Base-by-base conservation (phyloP, 2,888 invertebrate genomes). In the Drosophila neoperkinsi region DNA sequence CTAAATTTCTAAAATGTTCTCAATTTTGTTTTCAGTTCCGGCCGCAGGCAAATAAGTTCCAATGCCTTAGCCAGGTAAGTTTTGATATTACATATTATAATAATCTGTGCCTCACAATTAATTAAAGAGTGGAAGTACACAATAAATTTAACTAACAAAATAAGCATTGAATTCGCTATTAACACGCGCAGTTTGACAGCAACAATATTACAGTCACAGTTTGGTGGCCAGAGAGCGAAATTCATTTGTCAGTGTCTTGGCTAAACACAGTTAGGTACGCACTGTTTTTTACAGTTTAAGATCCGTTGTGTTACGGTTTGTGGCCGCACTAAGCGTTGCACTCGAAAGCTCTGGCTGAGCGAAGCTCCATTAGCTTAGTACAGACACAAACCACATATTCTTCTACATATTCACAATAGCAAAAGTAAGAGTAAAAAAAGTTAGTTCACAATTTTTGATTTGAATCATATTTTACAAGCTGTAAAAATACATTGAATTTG, bases 41-140 rank as follows among this genome's bases (percentile, higher is more conserved):
- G 96, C 85, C 96, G 96, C 94, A 95, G 96, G 92, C 96, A 97
- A 94, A 94, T 97, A 85, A 96, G 97, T 92, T 96, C 97, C 91
- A 97, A 96, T 95, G 97, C 97, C 92, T 94, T 97, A 95, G 97
- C 97, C 90, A 97, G 97, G 97, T 97, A 94, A 94, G 94, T 92
- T 50, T 18, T 36, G 13, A 31, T 6, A 6, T 18, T 18, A 4
- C 11, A 21, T 7, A 13, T 51, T 28, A n/a, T 16, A 11, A 41
- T 25, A 34, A n/a, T 41, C 25, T 30, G 21, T 31, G 11, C 7
- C 28, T 51, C 1, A 65, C 6, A n/a, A 5, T 33, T 4, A n/a
- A 5, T 33, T 11, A 11, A 31, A 21, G 21, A 50, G 49, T 2
- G 21, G 30, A 21, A 31, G 16, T 21, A 30, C 7, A 46, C 34